Base-by-base conservation (phyloP, 2,113 vertebrate species). In the Lagenorhynchus albirostris region DNA sequence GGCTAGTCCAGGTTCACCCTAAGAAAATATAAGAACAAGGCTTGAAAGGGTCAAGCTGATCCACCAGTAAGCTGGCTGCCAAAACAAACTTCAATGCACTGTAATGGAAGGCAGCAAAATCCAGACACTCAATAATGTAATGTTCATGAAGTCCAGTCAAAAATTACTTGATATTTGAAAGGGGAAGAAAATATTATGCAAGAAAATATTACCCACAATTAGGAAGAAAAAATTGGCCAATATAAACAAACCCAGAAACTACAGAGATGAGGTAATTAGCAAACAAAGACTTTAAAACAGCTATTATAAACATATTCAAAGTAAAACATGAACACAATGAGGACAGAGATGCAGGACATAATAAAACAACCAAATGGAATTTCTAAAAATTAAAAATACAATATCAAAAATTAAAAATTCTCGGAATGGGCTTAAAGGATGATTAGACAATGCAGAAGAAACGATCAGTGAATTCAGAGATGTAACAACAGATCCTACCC, bases 151-250 rank as follows among this genome's bases (percentile, higher is more conserved):
- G 50, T 80, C 33, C 7, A 87, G 14, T 80, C 31, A 91, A 97
- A 96, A 93, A 84, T 67, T 60, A 92, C 5, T 82, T 80, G 36
- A 58, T 86, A 90, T 92, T 88, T 92, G 14, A 93, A 97, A 97
- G 91, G 44, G 41, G 29, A 76, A 3, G 9, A 71, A 93, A 95
- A 93, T 68, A 15, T 79, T 88, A 91, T 13, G 41, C 8, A 93
- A 3, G 9, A 71, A 93, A 95, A 93, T 68, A 15, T 79, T 91
- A 87, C 17, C 50, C 8, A 93, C 36, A 93, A 74, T n/a, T 29
- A 8, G 25, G 21, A 13, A 11, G 1, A 7, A 29, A 50, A 79
- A n/a, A 50, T 1, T 76, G 38, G 73, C 67, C 38, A 73, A 73
- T 14, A 67, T 8, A 96, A 95, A 84, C 17, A 93, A 93, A 71